Conservation (phyloP, 23 tunicate species). For the Ascidia mentula region DNA sequence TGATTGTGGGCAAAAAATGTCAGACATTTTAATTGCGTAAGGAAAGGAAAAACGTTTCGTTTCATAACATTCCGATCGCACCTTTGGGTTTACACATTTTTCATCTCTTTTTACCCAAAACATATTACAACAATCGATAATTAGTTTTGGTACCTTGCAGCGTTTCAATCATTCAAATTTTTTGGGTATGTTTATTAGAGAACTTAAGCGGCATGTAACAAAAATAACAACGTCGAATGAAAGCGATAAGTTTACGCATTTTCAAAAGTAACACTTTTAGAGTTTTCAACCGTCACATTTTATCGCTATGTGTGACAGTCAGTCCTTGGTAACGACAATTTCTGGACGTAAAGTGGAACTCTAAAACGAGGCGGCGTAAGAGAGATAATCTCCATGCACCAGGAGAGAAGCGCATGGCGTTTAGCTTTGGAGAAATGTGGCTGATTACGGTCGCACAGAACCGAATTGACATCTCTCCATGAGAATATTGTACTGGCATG, state of each 20-base stretch:
- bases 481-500: too few relatives aligned
- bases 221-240: neutral
- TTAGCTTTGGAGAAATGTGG: too few relatives aligned
- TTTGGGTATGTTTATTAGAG: neutral
- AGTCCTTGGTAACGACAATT: neutral
- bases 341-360: neutral
- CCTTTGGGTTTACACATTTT: too few relatives aligned
- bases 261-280: neutral
- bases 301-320: neutral
- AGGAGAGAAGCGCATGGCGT: neutral
- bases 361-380: neutral
- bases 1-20: too few relatives aligned
- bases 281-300: neutral
- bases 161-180: too few relatives aligned
- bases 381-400: neutral
- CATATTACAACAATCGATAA: too few relatives aligned
- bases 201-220: constrained; percentile 5
- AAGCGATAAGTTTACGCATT: neutral
- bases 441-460: neutral
- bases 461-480: neutral
- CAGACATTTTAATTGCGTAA: too few relatives aligned
- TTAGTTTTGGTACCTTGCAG: too few relatives aligned
- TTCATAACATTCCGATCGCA: too few relatives aligned
- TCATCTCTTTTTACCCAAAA: too few relatives aligned
- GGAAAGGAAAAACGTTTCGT: too few relatives aligned